A percentile compares a stretch with the other conserved stretches of the same genome.
Evolutionary conservation across 2,797 vertebrate species (phyloP).

Genomic region (Danio jaintianensis): DNA sequence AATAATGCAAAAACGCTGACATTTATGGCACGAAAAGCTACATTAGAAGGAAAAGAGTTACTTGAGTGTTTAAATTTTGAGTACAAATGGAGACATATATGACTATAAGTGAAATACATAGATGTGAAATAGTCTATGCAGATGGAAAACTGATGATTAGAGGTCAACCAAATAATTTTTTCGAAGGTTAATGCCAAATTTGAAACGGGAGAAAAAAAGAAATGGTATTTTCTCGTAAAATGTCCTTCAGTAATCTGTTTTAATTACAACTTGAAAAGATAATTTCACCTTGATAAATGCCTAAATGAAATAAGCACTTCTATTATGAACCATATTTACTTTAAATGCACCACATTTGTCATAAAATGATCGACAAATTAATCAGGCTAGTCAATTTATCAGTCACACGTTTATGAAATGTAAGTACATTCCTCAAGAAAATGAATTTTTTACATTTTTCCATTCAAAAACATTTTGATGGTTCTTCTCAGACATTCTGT

Average conservation of each 20-base stretch:
- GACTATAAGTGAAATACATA: not conserved
- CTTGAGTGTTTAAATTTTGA: not conserved
- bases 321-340: not conserved
- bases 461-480: no score
- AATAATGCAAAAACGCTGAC: slow-evolving; percentile 6
- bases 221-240: no score
- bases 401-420: not conserved
- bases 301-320: not conserved
- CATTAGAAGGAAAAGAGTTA: not conserved
- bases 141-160: not conserved
- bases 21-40: not conserved
- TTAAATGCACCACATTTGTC: not conserved
- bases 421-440: slow-evolving; percentile 8
- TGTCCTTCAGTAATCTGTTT: no score
- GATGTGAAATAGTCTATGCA: not conserved
- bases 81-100: not conserved
- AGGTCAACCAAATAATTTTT: not conserved
- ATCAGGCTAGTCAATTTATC: not conserved
- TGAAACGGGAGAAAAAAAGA: not conserved
- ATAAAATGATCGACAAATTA: not conserved
- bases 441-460: no score
- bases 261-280: no score
- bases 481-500: no score
- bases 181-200: not conserved
- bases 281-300: not conserved